These are phyloP conservation scores for Atta texana DNA, from an alignment of 1,140 invertebrate genomes.

Conservation along the genomic window DNA sequence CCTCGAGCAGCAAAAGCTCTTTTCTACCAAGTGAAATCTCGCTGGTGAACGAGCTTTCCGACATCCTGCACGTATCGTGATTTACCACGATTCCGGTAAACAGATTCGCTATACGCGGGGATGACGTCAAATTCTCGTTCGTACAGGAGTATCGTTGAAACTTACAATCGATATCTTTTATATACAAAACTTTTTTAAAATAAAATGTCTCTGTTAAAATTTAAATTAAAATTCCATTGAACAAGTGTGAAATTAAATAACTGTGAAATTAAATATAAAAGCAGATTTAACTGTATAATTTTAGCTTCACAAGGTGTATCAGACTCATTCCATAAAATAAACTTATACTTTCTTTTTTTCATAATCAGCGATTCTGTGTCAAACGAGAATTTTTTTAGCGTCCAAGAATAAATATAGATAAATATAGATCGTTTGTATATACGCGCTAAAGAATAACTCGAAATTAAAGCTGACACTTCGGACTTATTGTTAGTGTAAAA, in stretches of 20 bases:
- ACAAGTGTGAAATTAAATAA: background rate
- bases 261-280: slow-evolving; percentile 1
- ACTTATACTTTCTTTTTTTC: background rate
- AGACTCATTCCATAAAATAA: background rate
- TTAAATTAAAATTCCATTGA: background rate
- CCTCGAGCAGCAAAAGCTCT: slow-evolving; percentile 38
- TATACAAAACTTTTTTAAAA: background rate
- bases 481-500: slow-evolving; percentile 57
- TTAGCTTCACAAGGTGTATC: background rate
- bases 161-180: background rate
- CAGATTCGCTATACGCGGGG: background rate
- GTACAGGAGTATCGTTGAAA: background rate
- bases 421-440: slow-evolving; percentile 8
- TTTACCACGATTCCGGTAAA: slow-evolving; percentile 34
- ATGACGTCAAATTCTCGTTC: background rate
- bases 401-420: too few relatives aligned
- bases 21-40: slow-evolving; percentile 35
- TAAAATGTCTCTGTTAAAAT: slow-evolving; percentile 6
- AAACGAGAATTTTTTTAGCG: background rate
- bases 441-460: slow-evolving; percentile 42
- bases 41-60: slow-evolving; percentile 4
- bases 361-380: background rate
- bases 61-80: slow-evolving; percentile 10
- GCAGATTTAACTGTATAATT: background rate
- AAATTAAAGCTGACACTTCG: slow-evolving; percentile 58